phyloP scores from a whole-genome alignment of 2,113 vertebrate species.

The Galbula dea region DNA sequence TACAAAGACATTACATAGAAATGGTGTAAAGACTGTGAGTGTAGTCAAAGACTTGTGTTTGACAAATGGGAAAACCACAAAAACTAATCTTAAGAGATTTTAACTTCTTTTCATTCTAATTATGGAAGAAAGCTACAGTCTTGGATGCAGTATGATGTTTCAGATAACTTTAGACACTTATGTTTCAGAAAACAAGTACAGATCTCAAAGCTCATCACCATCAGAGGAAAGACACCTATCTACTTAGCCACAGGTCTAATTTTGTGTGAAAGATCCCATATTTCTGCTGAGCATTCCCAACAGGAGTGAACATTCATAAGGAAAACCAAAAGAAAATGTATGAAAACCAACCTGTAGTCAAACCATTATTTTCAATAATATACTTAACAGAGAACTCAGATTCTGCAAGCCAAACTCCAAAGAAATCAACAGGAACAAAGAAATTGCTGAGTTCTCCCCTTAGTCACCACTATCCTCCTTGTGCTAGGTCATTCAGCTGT shows the following conservation, averaged over 20 bases:
- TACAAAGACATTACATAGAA: neutral
- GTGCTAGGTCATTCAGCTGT: neutral
- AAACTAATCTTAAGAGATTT: neutral
- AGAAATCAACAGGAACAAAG: neutral
- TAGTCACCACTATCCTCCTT: neutral
- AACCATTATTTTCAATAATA: neutral
- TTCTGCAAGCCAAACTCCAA: neutral
- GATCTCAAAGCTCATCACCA: neutral
- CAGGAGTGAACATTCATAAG: neutral
- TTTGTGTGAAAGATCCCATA: neutral
- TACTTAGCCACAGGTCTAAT: neutral
- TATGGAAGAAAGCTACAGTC: too few relatives aligned
- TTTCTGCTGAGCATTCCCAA: neutral
- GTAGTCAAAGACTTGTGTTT: neutral
- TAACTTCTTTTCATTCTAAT: neutral
- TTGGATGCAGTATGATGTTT: neutral
- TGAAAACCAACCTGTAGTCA: neutral
- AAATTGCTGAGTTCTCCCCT: neutral
- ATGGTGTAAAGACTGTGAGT: accelerated
- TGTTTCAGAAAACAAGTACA: neutral
- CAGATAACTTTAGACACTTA: neutral
- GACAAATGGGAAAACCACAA: neutral
- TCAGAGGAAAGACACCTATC: neutral
- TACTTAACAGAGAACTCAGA: neutral
- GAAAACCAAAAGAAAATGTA: neutral